These are phyloP conservation scores for Syrrhaptes paradoxus DNA, from an alignment of 2,113 vertebrate genomes.

Conservation along the genomic window DNA sequence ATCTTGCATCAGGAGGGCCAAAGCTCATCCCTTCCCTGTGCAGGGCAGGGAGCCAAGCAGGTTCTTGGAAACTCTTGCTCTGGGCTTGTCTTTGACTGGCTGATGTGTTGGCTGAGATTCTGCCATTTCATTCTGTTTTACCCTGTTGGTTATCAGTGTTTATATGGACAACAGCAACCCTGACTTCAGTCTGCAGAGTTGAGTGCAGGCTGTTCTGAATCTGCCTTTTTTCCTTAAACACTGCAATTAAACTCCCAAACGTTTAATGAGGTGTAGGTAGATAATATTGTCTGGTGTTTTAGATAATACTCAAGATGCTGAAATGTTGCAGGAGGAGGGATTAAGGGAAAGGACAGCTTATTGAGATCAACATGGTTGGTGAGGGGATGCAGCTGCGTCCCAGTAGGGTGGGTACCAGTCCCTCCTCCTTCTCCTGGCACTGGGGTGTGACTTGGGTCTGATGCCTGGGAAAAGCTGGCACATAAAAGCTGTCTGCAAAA, in stretches of 20 bases:
- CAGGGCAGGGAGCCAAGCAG: background rate
- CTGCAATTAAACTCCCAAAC: background rate
- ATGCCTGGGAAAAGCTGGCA: background rate
- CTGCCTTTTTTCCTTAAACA: no score
- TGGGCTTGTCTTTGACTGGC: background rate
- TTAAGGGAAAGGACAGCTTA: background rate
- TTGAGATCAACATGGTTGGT: background rate
- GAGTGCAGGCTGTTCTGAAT: background rate
- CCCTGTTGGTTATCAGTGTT: background rate
- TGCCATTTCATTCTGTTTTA: background rate
- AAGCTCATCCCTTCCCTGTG: background rate
- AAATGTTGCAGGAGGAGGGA: background rate
- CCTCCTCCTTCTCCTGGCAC: fast-evolving
- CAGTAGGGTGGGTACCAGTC: no score
- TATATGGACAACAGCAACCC: background rate
- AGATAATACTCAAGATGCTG: background rate
- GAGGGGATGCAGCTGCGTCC: background rate
- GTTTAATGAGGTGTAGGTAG: background rate
- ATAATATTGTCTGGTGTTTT: background rate
- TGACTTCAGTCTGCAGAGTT: background rate
- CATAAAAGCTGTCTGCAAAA: background rate
- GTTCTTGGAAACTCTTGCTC: background rate
- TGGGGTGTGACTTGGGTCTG: no score
- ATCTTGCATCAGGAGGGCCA: background rate
- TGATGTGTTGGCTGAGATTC: background rate